Conservation (phyloP, 2,888 invertebrate genomes). For the Agrotis segetum region DNA sequence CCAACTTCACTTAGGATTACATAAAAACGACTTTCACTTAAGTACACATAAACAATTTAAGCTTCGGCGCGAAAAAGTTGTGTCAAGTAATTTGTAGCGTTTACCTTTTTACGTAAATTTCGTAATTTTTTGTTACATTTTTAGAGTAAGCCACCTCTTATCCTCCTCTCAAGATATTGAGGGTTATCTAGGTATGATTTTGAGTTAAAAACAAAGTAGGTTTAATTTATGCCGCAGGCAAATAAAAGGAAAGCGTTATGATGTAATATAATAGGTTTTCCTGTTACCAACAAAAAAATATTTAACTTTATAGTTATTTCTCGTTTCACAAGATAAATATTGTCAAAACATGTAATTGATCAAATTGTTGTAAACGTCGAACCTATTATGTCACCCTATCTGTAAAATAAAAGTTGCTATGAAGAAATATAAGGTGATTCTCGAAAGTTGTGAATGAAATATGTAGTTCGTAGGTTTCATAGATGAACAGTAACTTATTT, state of each 20-base stretch:
- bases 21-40: conserved; percentile 61
- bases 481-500: no score
- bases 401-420: no score
- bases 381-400: no score
- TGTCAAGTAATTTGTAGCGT: conserved; percentile 54
- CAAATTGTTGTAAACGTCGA: no score
- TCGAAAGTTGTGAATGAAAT: no score
- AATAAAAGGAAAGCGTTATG: neutral
- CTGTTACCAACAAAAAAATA: neutral
- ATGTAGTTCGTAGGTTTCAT: no score
- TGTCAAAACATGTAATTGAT: no score
- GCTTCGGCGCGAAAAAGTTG: conserved; percentile 54
- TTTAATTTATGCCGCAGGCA: neutral
- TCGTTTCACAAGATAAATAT: no score
- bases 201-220: neutral
- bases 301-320: neutral
- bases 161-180: neutral
- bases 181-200: neutral
- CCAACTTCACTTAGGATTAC: conserved; percentile 54
- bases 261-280: neutral
- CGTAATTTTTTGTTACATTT: conserved; percentile 36
- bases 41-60: conserved; percentile 59
- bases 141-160: conserved; percentile 12
- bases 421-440: no score
- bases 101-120: conserved; percentile 45